Percentiles rank a stretch among this genome's conserved stretches.
Evolutionary conservation across 2,797 vertebrate genomes (phyloP).

Genomic region (Hydrocynus forskahlii): DNA sequence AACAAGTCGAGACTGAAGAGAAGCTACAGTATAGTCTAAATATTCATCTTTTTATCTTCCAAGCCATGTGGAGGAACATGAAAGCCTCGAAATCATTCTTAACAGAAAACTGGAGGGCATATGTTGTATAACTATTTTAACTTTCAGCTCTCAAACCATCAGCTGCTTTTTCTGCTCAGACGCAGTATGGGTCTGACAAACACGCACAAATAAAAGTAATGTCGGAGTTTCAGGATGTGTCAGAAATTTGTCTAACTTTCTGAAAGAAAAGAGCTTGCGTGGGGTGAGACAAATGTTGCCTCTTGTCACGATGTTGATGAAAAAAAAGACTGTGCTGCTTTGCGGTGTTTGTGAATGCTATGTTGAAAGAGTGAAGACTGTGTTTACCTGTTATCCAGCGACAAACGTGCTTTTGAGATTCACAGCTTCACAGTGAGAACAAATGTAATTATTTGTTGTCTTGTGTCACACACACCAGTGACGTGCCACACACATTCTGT

Average conservation of each 20-base stretch:
- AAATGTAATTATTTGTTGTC: slow-evolving; percentile 12
- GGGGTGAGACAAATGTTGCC: slow-evolving; percentile 13
- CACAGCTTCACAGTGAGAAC: not conserved
- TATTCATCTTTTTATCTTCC: not conserved
- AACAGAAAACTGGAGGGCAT: not conserved
- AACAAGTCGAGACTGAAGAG: not conserved
- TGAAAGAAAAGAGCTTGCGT: not conserved
- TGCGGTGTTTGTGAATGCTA: slow-evolving; percentile 31
- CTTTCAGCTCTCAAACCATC: not conserved
- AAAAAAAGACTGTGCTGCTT: slow-evolving; percentile 6
- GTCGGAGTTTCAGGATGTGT: slow-evolving; percentile 24
- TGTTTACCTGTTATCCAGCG: slow-evolving; percentile 19
- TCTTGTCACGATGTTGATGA: not conserved
- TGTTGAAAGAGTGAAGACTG: slow-evolving; percentile 20
- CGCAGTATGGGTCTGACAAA: not conserved
- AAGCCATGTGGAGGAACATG: not conserved
- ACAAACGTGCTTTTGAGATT: slow-evolving; percentile 9
- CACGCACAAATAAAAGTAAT: slow-evolving; percentile 11
- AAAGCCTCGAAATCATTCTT: not conserved
- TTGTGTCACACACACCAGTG: too few species aligned
- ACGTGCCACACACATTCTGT: too few species aligned
- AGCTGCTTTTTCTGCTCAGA: not conserved
- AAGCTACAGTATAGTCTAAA: not conserved
- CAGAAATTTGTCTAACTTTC: slow-evolving; percentile 29
- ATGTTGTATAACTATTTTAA: slow-evolving; percentile 2